Base-by-base conservation (phyloP, 2,888 invertebrate genomes). In the Opisthograptis luteolata region DNA sequence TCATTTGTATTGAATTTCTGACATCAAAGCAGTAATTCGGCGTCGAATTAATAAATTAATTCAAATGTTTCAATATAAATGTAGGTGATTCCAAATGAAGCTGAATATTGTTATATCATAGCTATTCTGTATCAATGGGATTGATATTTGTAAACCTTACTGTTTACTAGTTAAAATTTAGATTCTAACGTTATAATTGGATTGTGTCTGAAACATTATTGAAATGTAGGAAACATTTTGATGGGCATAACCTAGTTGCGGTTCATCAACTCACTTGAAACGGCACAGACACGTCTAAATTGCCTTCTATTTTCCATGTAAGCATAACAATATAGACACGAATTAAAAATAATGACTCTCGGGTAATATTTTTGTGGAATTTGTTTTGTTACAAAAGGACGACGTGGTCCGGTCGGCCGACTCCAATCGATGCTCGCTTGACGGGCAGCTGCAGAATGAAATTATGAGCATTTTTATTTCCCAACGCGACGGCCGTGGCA, bases 381-480 rank as follows among this genome's bases (percentile, higher is more conserved):
- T 75, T 39, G 40, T 51, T 49, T 75, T 66, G 70, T 64, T 76
- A 84, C 75, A 85, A 87, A 87, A 83, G 81, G 81, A 80, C 79
- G 73, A 73, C 44, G 69, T 55, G 66, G 71, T 70, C 67, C 68
- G 70, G 69, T 66, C 66, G 65, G 53, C 60, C 64, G 69, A 70
- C 66, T 77, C 81, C 76, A 77, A 81, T 83, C 84, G 83, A 79
- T 76, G 81, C 76, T 73, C 80, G 80, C 67, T 82, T 80, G 86
- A 83, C 86, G 74, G 87, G 89, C 89, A 90, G 90, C 89, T 90
- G 90, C 88, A 79, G 79, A 83, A 77, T 81, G 73, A 83, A 88
- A 89, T 88, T 89, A 90, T 88, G 85, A 83, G 73, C 84, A 86
- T 84, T 88, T 87, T 84, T 87, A 84, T 88, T 79, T 81, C 77